Conservation (phyloP, 1,140 invertebrate species). For the Mamestra configurata region DNA sequence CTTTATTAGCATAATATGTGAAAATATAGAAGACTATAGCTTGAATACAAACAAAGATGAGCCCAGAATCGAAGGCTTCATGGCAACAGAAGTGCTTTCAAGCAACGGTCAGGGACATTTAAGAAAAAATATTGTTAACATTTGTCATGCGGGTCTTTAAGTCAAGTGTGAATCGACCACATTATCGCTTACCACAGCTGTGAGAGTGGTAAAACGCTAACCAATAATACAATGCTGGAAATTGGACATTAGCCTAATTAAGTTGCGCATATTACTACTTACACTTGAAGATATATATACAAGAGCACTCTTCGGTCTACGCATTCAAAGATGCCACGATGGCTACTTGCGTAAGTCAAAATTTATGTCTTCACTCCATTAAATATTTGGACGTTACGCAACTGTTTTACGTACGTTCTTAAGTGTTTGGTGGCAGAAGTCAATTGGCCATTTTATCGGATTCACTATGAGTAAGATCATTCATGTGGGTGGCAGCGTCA, state of each 20-base stretch:
- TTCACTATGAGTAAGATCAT: slow-evolving; percentile 45
- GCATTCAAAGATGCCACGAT: not conserved
- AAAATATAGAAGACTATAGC: too few species aligned
- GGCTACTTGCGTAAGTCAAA: slow-evolving; percentile 33
- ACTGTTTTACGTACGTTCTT: slow-evolving; percentile 48
- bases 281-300: not conserved
- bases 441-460: slow-evolving; percentile 48
- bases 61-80: too few species aligned
- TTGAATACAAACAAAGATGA: too few species aligned
- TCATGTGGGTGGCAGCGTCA: slow-evolving; percentile 20
- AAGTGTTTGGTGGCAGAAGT: slow-evolving; percentile 51
- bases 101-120: too few species aligned
- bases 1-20: too few species aligned
- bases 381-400: slow-evolving; percentile 46
- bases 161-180: too few species aligned
- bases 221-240: too few species aligned
- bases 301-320: not conserved
- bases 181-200: too few species aligned
- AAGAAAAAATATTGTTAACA: too few species aligned
- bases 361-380: slow-evolving; percentile 47
- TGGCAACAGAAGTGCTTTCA: too few species aligned
- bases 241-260: not conserved
- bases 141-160: too few species aligned
- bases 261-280: not conserved
- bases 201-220: too few species aligned